Conservation (phyloP, 2,113 vertebrate genomes). For the Brachypteracias leptosomus region DNA sequence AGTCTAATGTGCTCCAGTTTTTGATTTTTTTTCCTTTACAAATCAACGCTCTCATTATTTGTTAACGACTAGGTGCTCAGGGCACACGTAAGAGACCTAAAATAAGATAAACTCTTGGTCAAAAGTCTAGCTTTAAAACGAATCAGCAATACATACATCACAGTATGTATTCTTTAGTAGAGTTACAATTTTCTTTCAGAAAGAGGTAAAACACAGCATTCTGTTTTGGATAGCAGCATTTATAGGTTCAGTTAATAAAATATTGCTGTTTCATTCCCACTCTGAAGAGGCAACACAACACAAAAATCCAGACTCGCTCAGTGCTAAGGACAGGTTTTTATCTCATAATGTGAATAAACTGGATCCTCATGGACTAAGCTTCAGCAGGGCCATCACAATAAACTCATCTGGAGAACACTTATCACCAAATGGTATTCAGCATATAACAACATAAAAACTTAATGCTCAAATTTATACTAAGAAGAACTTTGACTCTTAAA, state of each 20-base stretch:
- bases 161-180: neutral
- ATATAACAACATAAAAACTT: neutral
- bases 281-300: neutral
- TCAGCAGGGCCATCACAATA: neutral
- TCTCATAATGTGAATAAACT: neutral
- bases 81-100: neutral
- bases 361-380: neutral
- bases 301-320: neutral
- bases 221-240: neutral
- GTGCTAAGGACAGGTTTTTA: neutral
- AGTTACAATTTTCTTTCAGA: neutral
- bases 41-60: constrained; percentile 35
- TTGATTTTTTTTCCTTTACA: neutral
- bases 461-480: neutral
- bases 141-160: neutral
- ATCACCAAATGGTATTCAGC: neutral
- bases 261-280: neutral
- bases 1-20: neutral
- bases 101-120: neutral
- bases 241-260: neutral
- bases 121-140: neutral
- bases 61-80: neutral
- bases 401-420: neutral
- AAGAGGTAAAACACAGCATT: neutral
- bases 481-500: neutral